Percentiles rank a stretch among this genome's conserved stretches.
phyloP scores from a whole-genome alignment of 2,113 vertebrate genomes.

The Strigops habroptila region DNA sequence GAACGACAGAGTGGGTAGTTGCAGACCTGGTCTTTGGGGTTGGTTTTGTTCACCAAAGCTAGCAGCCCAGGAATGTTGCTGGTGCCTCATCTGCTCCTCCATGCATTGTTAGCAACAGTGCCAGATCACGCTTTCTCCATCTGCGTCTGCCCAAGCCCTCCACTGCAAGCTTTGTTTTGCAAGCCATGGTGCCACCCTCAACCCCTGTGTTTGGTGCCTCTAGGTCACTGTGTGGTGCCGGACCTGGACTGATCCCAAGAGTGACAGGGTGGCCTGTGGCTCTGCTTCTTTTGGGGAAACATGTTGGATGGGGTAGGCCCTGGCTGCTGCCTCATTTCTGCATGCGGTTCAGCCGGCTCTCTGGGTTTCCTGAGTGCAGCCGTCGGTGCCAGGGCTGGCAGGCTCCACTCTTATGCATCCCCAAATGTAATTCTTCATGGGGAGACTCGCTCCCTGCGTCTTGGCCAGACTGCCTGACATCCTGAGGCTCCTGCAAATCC shows the following conservation, averaged over 20 bases:
- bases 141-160: background rate
- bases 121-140: background rate
- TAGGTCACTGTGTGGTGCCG: accelerated
- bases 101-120: background rate
- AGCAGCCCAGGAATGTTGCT: background rate
- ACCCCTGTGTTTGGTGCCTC: background rate
- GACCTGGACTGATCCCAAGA: accelerated
- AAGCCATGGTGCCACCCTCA: accelerated
- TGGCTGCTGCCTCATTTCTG: background rate
- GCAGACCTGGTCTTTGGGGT: background rate
- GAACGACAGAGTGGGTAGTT: background rate
- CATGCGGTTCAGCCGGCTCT: accelerated
- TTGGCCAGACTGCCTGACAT: constrained; percentile 42
- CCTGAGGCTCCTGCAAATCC: constrained; percentile 49
- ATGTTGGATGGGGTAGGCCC: accelerated
- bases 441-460: background rate
- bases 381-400: background rate
- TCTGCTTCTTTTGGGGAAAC: background rate
- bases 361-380: background rate
- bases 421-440: background rate
- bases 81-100: background rate
- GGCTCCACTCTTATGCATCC: background rate
- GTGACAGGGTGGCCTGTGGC: background rate
- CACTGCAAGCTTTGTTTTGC: accelerated
- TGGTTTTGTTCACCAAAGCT: background rate